Percentiles rank a stretch among this genome's conserved stretches.
Conservation (phyloP, 2,113 vertebrate species). For the Solenodon paradoxus region DNA sequence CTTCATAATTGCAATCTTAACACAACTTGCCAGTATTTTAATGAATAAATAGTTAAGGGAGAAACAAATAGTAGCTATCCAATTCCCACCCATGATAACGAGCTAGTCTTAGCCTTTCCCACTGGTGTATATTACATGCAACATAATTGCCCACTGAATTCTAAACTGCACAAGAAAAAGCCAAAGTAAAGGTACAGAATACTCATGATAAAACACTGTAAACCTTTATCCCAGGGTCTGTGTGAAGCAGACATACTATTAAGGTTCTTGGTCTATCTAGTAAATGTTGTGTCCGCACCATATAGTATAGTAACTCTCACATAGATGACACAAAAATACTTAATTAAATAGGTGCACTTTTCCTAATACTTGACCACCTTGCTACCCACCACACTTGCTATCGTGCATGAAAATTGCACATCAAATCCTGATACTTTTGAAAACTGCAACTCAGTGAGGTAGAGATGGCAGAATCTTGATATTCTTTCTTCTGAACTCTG, state of each 20-base stretch:
- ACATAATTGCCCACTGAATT: neutral
- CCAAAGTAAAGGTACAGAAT: neutral
- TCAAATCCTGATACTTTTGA: too few species aligned
- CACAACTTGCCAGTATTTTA: neutral
- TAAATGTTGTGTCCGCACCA: neutral
- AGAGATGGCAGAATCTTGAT: neutral
- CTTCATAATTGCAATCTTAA: slow-evolving; percentile 7
- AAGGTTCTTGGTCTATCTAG: neutral
- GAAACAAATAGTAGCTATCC: neutral
- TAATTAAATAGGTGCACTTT: neutral
- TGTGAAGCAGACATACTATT: neutral
- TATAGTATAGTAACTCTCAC: neutral
- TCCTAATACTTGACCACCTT: neutral
- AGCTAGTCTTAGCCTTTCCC: neutral
- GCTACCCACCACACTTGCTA: neutral
- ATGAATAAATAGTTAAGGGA: neutral
- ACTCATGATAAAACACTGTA: neutral
- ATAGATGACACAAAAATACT: neutral
- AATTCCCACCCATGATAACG: neutral
- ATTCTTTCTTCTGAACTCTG: neutral
- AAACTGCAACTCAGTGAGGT: slow-evolving; percentile 34
- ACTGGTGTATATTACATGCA: neutral
- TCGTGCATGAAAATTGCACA: slow-evolving; percentile 32
- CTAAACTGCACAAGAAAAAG: neutral
- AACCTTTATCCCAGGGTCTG: neutral